Percentiles rank a stretch among this genome's conserved stretches.
Evolutionary conservation across 2,797 vertebrate genomes (phyloP).

Genomic region (Artibeus jamaicensis): DNA sequence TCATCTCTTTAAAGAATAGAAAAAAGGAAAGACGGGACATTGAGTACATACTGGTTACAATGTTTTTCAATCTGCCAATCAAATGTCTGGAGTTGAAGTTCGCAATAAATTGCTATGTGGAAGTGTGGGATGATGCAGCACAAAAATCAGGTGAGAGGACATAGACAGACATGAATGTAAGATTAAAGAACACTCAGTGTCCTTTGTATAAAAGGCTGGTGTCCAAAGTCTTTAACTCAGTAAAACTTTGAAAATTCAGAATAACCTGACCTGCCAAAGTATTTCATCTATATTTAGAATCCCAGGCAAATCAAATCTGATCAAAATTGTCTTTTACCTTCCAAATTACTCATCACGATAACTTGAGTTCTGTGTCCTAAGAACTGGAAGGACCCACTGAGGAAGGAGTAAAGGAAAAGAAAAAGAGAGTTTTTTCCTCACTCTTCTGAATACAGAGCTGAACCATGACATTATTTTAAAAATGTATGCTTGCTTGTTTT

Average conservation of each 20-base stretch:
- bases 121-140: not conserved
- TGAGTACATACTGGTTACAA: not conserved
- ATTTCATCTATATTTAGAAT: not conserved
- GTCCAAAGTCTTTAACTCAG: not conserved
- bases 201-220: not conserved
- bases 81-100: not conserved
- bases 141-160: not conserved
- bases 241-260: not conserved
- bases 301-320: not conserved
- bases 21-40: not conserved
- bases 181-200: not conserved
- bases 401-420: not conserved
- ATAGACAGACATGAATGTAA: not conserved
- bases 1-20: not conserved
- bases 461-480: not conserved
- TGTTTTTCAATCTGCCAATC: not conserved
- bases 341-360: not conserved
- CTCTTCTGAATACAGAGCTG: not conserved
- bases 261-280: not conserved
- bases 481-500: not conserved
- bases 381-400: not conserved
- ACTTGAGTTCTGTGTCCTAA: not conserved
- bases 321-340: not conserved
- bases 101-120: not conserved
- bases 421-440: not conserved